phyloP scores from a whole-genome alignment of 2,888 invertebrate species.

The Pseudococcus longispinus region DNA sequence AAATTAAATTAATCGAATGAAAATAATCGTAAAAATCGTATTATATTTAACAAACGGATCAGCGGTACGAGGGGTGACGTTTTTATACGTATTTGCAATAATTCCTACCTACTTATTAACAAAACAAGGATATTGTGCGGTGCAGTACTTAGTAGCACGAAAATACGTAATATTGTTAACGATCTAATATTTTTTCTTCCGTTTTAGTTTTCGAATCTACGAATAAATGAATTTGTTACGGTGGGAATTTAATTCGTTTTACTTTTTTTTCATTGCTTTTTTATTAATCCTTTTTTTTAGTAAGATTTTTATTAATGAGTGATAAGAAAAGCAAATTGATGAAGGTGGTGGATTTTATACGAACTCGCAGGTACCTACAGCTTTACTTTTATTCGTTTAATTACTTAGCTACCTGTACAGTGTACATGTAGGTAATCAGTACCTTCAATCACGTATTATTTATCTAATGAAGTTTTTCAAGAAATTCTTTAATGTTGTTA shows the following conservation, averaged over 20 bases:
- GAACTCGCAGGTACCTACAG: no score
- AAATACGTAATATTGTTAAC: background rate
- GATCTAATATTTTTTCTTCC: background rate
- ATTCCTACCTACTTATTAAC: background rate
- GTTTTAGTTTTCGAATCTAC: background rate
- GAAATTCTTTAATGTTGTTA: no score
- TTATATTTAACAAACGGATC: background rate
- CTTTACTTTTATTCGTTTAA: no score
- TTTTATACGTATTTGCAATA: background rate
- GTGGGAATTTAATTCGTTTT: background rate
- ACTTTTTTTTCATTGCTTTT: background rate
- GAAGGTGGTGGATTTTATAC: no score
- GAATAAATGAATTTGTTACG: background rate
- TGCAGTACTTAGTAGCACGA: background rate
- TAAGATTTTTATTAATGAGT: no score
- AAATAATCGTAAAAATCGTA: background rate
- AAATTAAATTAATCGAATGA: constrained; percentile 1
- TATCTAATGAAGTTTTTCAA: no score
- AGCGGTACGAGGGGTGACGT: background rate
- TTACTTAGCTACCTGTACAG: no score
- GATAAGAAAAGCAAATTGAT: no score
- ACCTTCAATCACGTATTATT: no score
- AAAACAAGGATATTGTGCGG: background rate
- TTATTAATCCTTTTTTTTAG: no score
- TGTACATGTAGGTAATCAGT: no score